Percentiles rank a stretch among this genome's conserved stretches.
Conservation (phyloP, 2,888 invertebrate species). For the Heliconius erato region DNA sequence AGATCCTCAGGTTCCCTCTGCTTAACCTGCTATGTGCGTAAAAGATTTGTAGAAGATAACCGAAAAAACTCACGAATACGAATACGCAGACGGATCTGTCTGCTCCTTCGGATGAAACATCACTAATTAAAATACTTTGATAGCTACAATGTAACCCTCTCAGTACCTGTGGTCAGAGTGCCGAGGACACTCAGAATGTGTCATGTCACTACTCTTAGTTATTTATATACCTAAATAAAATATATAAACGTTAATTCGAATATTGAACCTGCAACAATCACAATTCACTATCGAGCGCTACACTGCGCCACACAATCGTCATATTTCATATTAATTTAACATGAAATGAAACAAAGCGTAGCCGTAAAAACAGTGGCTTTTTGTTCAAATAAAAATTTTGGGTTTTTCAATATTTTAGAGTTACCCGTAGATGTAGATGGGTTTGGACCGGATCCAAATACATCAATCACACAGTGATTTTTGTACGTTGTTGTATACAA, state of each 20-base stretch:
- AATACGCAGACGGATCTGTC: too few relatives aligned
- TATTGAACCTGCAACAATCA: background rate
- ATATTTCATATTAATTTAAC: conserved; percentile 2
- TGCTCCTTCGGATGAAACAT: too few relatives aligned
- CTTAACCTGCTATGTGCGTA: too few relatives aligned
- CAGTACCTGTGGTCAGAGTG: too few relatives aligned
- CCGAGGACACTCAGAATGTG: too few relatives aligned
- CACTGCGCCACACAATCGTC: background rate
- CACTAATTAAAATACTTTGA: too few relatives aligned
- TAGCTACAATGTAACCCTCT: too few relatives aligned
- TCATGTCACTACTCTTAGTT: too few relatives aligned
- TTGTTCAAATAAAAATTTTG: conserved; percentile 30
- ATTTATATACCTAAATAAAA: too few relatives aligned
- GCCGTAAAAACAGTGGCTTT: conserved; percentile 13
- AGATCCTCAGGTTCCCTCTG: too few relatives aligned
- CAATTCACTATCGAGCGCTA: background rate
- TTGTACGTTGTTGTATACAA: background rate
- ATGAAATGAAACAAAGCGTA: background rate
- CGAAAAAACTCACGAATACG: too few relatives aligned
- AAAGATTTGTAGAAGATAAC: too few relatives aligned
- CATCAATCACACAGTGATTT: conserved; percentile 34
- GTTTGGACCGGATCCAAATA: conserved; percentile 29
- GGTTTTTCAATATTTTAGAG: conserved; percentile 25
- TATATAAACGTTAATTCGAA: background rate
- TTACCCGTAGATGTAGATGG: conserved; percentile 14